phyloP scores from a whole-genome alignment of 1,140 invertebrate species.

The Brachionus angularis region DNA sequence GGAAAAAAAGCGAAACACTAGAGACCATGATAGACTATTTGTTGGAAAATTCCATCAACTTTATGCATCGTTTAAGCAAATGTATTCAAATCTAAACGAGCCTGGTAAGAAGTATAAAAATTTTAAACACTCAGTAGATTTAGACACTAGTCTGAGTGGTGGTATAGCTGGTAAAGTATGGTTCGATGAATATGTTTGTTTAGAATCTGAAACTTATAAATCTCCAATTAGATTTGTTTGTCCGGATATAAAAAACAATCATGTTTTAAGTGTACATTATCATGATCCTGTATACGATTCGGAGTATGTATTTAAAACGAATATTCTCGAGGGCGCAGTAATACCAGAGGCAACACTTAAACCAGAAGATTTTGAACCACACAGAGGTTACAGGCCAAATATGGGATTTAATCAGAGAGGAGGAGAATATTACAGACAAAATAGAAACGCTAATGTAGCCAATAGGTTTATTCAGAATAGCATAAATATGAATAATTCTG shows the following conservation, averaged over 20 bases:
- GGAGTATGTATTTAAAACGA: constrained; percentile 15
- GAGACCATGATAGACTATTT: constrained; percentile 76
- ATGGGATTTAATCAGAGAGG: constrained; percentile 30
- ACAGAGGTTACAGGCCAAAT: background rate
- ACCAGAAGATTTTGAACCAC: background rate
- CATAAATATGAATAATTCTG: background rate
- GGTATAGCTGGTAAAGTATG: constrained; percentile 35
- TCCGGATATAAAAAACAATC: constrained; percentile 24
- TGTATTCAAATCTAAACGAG: background rate
- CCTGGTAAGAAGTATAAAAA: constrained; percentile 6
- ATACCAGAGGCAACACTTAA: constrained; percentile 21
- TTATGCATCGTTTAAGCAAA: background rate
- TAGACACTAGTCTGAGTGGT: constrained; percentile 1
- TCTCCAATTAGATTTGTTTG: constrained; percentile 16
- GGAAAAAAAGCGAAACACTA: constrained; percentile 66
- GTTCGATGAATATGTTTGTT: constrained; percentile 18
- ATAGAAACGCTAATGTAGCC: background rate
- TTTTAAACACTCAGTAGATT: constrained; percentile 8
- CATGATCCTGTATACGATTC: constrained; percentile 32
- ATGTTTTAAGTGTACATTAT: constrained; percentile 32
- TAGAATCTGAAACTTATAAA: background rate
- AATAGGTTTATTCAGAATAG: constrained; percentile 17
- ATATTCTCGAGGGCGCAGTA: background rate
- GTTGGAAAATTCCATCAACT: constrained; percentile 54
- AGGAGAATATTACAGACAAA: constrained; percentile 20